Conservation (phyloP, 2,888 invertebrate species). For the Smittia sp. region DNA sequence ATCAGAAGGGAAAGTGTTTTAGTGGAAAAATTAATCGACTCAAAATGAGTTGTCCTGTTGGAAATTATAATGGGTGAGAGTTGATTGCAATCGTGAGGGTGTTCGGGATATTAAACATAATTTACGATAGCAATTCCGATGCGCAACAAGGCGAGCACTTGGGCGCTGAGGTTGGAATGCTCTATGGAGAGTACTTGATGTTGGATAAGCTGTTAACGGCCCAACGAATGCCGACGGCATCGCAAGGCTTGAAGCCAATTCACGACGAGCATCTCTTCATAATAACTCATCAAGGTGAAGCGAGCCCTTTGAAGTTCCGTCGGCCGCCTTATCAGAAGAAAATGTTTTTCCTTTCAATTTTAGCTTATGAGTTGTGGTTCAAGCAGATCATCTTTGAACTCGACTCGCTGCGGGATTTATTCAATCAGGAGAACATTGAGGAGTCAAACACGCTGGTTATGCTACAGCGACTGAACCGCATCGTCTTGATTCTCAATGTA, state of each 20-base stretch:
- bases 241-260: slow-evolving; percentile 70
- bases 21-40: not conserved
- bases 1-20: not conserved
- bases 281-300: slow-evolving; percentile 94
- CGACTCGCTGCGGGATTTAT: slow-evolving; percentile 83
- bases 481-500: slow-evolving; percentile 90
- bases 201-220: slow-evolving; percentile 80
- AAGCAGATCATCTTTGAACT: slow-evolving; percentile 97
- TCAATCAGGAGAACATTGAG: slow-evolving; percentile 73
- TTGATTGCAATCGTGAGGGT: not conserved
- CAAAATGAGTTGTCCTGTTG: slow-evolving; percentile 37
- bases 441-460: slow-evolving; percentile 92
- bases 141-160: slow-evolving; percentile 58
- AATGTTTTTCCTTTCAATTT: slow-evolving; percentile 45
- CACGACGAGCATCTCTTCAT: slow-evolving; percentile 98
- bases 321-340: no score
- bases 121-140: not conserved
- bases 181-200: slow-evolving; percentile 88
- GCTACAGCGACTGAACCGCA: slow-evolving; percentile 83
- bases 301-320: not conserved
- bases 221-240: slow-evolving; percentile 76
- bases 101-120: not conserved
- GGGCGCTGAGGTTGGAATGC: slow-evolving; percentile 72
- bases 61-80: slow-evolving; percentile 35
- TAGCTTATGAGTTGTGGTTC: slow-evolving; percentile 99